Conservation (phyloP, 2,888 invertebrate genomes). For the Thecophora atra region DNA sequence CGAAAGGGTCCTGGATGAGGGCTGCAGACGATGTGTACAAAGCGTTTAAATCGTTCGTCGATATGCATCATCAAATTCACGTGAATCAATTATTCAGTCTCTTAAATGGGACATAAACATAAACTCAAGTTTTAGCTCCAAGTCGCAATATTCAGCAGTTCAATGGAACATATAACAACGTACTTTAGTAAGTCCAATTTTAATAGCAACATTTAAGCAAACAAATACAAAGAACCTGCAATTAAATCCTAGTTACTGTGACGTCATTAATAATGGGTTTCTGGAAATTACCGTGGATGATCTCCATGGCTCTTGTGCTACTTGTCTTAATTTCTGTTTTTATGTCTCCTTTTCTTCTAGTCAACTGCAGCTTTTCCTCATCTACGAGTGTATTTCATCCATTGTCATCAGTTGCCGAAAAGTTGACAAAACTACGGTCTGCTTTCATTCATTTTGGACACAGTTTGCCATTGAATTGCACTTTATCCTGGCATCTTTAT, state of each 20-base stretch:
- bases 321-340: background rate
- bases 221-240: background rate
- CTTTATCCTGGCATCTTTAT: background rate
- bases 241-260: background rate
- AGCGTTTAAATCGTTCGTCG: constrained; percentile 31
- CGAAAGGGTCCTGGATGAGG: too few species aligned
- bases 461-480: background rate
- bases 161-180: too few species aligned
- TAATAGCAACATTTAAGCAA: background rate
- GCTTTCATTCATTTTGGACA: background rate
- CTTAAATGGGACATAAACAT: too few species aligned
- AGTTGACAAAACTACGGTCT: background rate
- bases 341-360: background rate
- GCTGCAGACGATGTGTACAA: constrained; percentile 22
- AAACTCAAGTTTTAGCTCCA: too few species aligned
- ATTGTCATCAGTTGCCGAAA: background rate
- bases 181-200: background rate
- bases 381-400: background rate
- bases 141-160: too few species aligned
- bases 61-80: constrained; percentile 31
- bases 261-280: background rate
- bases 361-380: background rate
- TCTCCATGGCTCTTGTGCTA: background rate
- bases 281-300: background rate
- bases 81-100: constrained; percentile 20